Conservation (phyloP, 2,113 vertebrate genomes). For the Carollia perspicillata region DNA sequence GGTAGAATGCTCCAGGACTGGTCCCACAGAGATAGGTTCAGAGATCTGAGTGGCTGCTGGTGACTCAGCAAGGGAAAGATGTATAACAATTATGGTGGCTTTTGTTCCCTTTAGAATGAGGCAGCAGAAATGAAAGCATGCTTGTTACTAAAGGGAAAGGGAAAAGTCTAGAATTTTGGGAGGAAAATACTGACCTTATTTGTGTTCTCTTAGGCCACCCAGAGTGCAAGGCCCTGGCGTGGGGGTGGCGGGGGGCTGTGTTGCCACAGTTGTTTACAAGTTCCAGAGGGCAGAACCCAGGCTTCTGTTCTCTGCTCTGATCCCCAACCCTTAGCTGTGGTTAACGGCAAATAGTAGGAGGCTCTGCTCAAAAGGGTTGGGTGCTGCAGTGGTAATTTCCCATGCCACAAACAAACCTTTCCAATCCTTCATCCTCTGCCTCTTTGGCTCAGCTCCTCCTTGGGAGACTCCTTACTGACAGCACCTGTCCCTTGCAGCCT, state of each 20-base stretch:
- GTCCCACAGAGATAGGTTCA: neutral
- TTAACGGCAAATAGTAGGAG: neutral
- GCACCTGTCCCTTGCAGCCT: neutral
- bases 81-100: neutral
- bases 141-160: neutral
- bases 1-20: neutral
- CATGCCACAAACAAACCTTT: neutral
- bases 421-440: neutral
- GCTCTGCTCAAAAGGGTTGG: neutral
- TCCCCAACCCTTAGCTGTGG: neutral
- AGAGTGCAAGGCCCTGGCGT: neutral
- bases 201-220: neutral
- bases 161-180: conserved; percentile 11
- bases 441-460: neutral
- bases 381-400: neutral
- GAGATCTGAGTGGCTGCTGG: neutral
- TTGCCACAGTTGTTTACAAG: neutral
- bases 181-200: neutral
- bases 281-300: neutral
- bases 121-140: neutral
- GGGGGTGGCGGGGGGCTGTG: neutral
- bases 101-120: conserved; percentile 7
- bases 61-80: neutral
- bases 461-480: neutral
- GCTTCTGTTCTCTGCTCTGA: neutral